Percentiles rank a stretch among this genome's conserved stretches.
Conservation (phyloP, 2,797 vertebrate genomes). For the Dromococcyx pavoninus region DNA sequence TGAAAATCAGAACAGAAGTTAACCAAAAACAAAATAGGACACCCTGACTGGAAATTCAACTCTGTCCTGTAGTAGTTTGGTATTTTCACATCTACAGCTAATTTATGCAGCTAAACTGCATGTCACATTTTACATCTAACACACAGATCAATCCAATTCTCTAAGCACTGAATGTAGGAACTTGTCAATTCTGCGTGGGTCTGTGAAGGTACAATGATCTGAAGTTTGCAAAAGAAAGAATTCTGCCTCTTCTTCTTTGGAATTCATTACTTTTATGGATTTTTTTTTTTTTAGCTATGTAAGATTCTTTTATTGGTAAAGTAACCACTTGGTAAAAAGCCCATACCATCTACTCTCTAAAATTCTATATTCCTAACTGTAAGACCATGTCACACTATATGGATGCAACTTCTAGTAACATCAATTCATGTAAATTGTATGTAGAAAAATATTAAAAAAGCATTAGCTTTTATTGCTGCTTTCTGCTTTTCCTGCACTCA, state of each 20-base stretch:
- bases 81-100: neutral
- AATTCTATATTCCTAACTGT: neutral
- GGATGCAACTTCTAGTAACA: neutral
- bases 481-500: neutral
- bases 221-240: neutral
- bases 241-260: neutral
- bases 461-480: neutral
- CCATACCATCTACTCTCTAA: neutral
- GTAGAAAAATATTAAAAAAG: neutral
- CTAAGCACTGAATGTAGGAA: neutral
- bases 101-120: neutral
- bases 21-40: conserved; percentile 15
- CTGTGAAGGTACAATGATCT: neutral
- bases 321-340: neutral
- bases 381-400: neutral
- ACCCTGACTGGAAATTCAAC: neutral
- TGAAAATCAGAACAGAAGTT: conserved; percentile 23
- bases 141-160: neutral
- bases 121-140: neutral
- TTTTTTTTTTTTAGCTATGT: neutral
- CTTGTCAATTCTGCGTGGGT: neutral
- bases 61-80: neutral
- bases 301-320: neutral
- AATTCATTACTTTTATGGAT: neutral
- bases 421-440: neutral